These are phyloP conservation scores for Steinernema khuongi DNA, from an alignment of 1,140 invertebrate species.

Conservation along the genomic window DNA sequence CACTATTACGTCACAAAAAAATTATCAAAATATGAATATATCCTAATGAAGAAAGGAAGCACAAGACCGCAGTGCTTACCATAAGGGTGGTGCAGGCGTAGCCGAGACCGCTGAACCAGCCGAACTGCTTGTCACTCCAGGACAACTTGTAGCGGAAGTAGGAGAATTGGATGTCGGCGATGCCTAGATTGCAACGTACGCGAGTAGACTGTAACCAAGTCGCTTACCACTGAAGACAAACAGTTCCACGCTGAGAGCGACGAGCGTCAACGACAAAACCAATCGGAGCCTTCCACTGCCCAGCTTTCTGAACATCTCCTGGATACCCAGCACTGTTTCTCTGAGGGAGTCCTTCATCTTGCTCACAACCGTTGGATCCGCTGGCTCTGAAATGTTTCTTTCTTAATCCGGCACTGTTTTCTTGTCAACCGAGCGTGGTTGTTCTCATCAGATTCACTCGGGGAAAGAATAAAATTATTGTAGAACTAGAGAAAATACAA, in stretches of 20 bases:
- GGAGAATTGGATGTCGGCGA: conserved; percentile 39
- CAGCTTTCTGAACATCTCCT: background rate
- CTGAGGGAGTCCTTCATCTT: background rate
- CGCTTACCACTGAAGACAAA: conserved; percentile 2
- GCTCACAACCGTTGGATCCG: background rate
- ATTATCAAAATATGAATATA: conserved; percentile 23
- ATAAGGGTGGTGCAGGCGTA: conserved; percentile 29
- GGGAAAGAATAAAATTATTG: too few relatives aligned
- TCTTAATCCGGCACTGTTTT: too few relatives aligned
- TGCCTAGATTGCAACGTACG: background rate
- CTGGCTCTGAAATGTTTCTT: background rate
- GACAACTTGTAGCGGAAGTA: conserved; percentile 36
- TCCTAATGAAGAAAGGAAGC: conserved; percentile 17
- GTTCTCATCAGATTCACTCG: too few relatives aligned
- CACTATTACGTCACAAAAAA: too few relatives aligned
- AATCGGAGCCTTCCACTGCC: background rate
- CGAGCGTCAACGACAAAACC: background rate
- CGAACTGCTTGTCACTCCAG: conserved; percentile 38
- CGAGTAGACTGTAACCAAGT: background rate
- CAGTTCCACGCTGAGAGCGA: background rate
- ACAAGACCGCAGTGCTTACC: too few relatives aligned
- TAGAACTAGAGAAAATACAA: too few relatives aligned
- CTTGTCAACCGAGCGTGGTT: too few relatives aligned
- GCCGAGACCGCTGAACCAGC: conserved; percentile 35
- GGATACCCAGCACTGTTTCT: background rate